phyloP scores from a whole-genome alignment of 2,888 invertebrate genomes.

The Eupithecia subfuscata region DNA sequence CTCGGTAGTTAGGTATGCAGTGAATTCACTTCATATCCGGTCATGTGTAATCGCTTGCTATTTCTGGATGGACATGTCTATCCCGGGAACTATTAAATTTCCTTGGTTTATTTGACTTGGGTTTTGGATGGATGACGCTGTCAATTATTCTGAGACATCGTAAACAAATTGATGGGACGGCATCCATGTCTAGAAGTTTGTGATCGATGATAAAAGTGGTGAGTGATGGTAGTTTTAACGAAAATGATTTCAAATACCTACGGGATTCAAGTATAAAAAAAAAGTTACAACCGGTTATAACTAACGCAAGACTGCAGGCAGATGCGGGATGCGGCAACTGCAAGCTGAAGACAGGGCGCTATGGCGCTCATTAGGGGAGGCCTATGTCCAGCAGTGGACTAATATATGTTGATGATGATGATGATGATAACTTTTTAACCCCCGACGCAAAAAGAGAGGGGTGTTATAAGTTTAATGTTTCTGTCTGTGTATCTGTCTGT shows the following conservation, averaged over 20 bases:
- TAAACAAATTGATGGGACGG: constrained; percentile 18
- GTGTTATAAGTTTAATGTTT: no score
- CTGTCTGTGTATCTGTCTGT: no score
- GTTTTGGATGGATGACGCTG: constrained; percentile 23
- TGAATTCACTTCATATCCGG: constrained; percentile 40
- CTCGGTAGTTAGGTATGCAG: constrained; percentile 19
- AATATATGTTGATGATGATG: no score
- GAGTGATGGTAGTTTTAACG: background rate
- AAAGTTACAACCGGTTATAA: background rate
- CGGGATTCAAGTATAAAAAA: background rate
- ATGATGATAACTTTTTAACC: no score
- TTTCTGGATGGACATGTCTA: constrained; percentile 34
- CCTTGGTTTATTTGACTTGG: constrained; percentile 26
- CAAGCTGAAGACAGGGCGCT: no score
- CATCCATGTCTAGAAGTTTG: constrained; percentile 30
- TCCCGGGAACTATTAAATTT: constrained; percentile 22
- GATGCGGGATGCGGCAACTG: no score
- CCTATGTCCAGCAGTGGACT: no score
- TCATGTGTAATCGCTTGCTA: constrained; percentile 34
- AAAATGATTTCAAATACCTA: background rate
- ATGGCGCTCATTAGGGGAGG: no score
- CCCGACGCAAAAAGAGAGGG: no score
- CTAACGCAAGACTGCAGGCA: no score
- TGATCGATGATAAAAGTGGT: constrained; percentile 34
- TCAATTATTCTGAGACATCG: constrained; percentile 21